Percentiles rank a stretch among this genome's conserved stretches.
Conservation (phyloP, 2,113 vertebrate species). For the Notiomystis cincta region DNA sequence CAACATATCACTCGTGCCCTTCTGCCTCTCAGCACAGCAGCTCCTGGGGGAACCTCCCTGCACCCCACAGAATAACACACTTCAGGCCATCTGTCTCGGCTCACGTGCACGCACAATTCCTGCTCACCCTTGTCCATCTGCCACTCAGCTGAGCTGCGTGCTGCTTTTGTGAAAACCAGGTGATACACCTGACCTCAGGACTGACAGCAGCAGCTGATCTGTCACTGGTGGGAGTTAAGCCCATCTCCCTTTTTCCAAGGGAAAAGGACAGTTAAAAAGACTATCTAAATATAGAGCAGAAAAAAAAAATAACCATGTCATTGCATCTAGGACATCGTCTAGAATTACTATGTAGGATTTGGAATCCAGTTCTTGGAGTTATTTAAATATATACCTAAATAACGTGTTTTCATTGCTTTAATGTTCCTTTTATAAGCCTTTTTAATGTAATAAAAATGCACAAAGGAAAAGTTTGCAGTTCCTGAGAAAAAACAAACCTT, state of each 20-base stretch:
- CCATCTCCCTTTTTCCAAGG: slow-evolving; percentile 27
- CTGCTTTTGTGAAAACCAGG: slow-evolving; percentile 42
- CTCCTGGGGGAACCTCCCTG: slow-evolving; percentile 5
- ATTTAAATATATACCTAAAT: slow-evolving; percentile 31
- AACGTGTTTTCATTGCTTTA: neutral
- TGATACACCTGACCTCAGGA: slow-evolving; percentile 28
- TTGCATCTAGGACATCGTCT: slow-evolving; percentile 52
- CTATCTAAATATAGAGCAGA: slow-evolving; percentile 40
- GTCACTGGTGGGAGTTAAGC: slow-evolving; percentile 21
- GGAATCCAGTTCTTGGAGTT: slow-evolving; percentile 36
- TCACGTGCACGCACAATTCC: neutral
- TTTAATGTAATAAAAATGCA: neutral
- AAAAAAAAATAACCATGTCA: slow-evolving; percentile 49
- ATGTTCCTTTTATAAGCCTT: neutral
- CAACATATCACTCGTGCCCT: neutral
- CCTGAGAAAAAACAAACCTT: neutral
- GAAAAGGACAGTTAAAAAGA: slow-evolving; percentile 35
- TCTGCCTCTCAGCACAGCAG: neutral
- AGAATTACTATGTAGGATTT: slow-evolving; percentile 17
- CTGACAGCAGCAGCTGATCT: slow-evolving; percentile 16
- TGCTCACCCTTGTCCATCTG: slow-evolving; percentile 27
- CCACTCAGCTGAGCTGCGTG: neutral
- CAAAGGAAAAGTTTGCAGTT: neutral
- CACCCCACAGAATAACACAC: neutral
- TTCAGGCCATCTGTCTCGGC: slow-evolving; percentile 38